Percentiles rank a stretch among this genome's conserved stretches.
phyloP scores from a whole-genome alignment of 2,797 vertebrate genomes.

The Notamacropus eugenii region DNA sequence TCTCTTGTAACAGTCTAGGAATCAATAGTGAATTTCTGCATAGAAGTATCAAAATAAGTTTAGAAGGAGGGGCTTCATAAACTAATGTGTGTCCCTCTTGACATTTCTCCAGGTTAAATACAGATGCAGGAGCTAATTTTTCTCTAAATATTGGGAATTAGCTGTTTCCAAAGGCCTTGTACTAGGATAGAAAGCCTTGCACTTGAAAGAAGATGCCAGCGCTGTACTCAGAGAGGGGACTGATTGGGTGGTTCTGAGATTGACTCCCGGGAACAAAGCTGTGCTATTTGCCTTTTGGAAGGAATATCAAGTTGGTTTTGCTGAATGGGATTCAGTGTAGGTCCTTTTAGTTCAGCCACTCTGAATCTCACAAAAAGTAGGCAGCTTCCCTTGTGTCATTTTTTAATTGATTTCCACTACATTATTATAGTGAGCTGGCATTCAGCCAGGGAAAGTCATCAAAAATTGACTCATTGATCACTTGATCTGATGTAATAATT shows the following conservation, averaged over 20 bases:
- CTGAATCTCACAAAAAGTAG: constrained; percentile 70
- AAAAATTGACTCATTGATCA: constrained; percentile 74
- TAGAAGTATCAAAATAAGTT: background rate
- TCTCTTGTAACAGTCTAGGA: background rate
- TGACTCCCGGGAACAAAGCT: constrained; percentile 31
- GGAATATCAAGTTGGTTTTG: background rate
- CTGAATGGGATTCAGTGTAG: background rate
- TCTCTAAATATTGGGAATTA: background rate
- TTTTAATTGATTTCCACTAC: constrained; percentile 81
- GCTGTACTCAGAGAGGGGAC: background rate
- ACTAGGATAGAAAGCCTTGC: background rate
- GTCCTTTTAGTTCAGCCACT: constrained; percentile 37
- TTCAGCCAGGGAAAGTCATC: constrained; percentile 71
- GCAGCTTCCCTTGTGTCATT: constrained; percentile 68
- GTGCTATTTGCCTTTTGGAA: background rate
- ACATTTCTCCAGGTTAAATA: background rate
- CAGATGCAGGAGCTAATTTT: background rate
- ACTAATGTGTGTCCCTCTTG: background rate
- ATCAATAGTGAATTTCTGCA: background rate
- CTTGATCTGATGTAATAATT: constrained; percentile 80
- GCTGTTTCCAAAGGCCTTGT: background rate
- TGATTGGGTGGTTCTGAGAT: constrained; percentile 32
- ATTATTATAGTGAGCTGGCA: constrained; percentile 69
- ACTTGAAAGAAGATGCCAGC: background rate
- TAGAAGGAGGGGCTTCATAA: background rate